These are phyloP conservation scores for Sebastes reedi DNA, from an alignment of 2,797 vertebrate genomes.

Conservation along the genomic window DNA sequence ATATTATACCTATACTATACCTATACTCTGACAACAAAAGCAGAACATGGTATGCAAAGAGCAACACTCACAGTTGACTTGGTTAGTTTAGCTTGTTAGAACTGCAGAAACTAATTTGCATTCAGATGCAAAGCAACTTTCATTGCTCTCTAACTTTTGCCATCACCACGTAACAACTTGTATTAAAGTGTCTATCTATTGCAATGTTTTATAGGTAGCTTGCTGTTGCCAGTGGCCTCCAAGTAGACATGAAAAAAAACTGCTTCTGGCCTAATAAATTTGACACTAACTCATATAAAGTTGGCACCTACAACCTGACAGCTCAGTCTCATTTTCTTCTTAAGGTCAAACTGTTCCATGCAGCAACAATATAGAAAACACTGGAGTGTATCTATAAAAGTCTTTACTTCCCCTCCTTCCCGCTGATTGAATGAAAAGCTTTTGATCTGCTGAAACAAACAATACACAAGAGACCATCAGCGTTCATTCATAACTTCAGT, in stretches of 20 bases:
- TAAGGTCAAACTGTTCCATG: constrained; percentile 9
- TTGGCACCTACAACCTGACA: neutral
- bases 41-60: neutral
- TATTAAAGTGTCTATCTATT: neutral
- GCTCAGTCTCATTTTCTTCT: neutral
- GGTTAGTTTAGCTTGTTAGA: neutral
- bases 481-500: constrained; percentile 61
- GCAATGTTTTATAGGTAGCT: neutral
- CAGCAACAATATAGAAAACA: constrained; percentile 35
- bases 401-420: constrained; percentile 56
- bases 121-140: neutral
- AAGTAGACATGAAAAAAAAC: neutral
- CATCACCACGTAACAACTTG: neutral
- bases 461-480: constrained; percentile 45
- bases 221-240: neutral
- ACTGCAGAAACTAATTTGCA: neutral
- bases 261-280: neutral
- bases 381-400: constrained; percentile 41
- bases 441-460: constrained; percentile 57
- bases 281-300: neutral
- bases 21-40: neutral
- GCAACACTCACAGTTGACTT: neutral
- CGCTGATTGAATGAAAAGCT: constrained; percentile 51
- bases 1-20: neutral
- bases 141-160: neutral